Evolutionary conservation across 2,888 invertebrate species (phyloP).

Genomic region (Athrips mouffetella): DNA sequence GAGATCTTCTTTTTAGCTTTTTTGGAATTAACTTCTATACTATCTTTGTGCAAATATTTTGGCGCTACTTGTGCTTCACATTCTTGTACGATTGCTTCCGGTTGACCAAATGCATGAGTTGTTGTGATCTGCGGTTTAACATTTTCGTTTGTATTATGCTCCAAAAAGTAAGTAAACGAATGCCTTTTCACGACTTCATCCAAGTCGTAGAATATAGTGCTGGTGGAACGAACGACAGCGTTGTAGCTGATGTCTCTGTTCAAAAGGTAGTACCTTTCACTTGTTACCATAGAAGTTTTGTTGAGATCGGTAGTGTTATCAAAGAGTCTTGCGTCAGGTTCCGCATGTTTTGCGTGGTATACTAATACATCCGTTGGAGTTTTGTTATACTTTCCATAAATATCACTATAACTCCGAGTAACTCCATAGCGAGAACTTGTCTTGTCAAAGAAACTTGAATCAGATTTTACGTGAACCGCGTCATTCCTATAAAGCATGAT

Average conservation of each 20-base stretch:
- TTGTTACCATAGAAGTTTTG: slow-evolving; percentile 38
- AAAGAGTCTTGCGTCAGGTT: not conserved
- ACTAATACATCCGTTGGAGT: slow-evolving; percentile 20
- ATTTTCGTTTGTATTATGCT: slow-evolving; percentile 34
- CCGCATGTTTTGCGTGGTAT: slow-evolving; percentile 23
- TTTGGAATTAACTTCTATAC: slow-evolving; percentile 35
- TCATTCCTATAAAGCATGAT: not conserved
- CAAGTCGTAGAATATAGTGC: slow-evolving; percentile 64
- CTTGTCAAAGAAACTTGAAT: slow-evolving; percentile 35
- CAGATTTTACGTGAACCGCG: slow-evolving; percentile 37
- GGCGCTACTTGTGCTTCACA: slow-evolving; percentile 51
- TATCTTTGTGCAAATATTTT: slow-evolving; percentile 36
- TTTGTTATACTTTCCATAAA: slow-evolving; percentile 25
- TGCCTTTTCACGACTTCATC: slow-evolving; percentile 57
- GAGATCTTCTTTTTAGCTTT: slow-evolving; percentile 37
- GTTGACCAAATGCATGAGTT: slow-evolving; percentile 36
- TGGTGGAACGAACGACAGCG: slow-evolving; percentile 44
- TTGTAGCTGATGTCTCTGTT: slow-evolving; percentile 39
- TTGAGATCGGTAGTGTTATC: slow-evolving; percentile 16
- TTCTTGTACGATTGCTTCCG: slow-evolving; percentile 51
- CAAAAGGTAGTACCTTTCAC: slow-evolving; percentile 48
- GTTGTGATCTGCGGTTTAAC: slow-evolving; percentile 33
- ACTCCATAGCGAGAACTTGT: no score
- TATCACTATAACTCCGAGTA: slow-evolving; percentile 23
- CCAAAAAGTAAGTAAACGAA: slow-evolving; percentile 49